Evolutionary conservation across 1,140 invertebrate species (phyloP), one percentile per base, ranked within the genome.

Genomic region (Cotesia chilonis): DNA sequence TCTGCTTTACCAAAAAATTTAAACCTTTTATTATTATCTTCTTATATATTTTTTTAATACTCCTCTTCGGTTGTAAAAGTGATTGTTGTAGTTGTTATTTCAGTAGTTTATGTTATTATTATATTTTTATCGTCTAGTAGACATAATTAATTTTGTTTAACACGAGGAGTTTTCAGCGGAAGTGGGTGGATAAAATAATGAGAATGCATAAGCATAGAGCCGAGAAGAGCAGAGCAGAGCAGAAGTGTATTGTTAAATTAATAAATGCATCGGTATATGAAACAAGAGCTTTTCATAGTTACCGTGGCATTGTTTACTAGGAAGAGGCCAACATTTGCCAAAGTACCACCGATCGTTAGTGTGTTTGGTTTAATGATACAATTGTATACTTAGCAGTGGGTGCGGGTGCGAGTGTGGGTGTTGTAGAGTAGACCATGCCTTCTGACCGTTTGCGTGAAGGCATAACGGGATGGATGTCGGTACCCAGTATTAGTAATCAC

Each of bases 331-430:
- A 47, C 74, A 73, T 79, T 80, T 79, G 79, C 70, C 70, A 76
- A 67, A 71, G 67, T 72, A 68, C 73, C 61, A 65, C 75, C 72
- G 76, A 76, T 77, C 77, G 79, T 81, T 77, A 76, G 77, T 73
- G 76, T 80, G 78, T 82, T 82, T 82, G 72, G 75, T 41, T 70
- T 70, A 73, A 82, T 81, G 79, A 82, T 80, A 80, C 75, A 78
- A 80, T 80, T 81, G 80, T 80, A 75, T 81, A 76, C 77, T 78
- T 72, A 77, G 68, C 35, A 14, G 9, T 38, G 55, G 67, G 41
- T 47, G 41, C 10, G 55, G 67, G 28, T 28, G 28, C 28, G 28
- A 28, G 28, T 28, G 28, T 28, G 28, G 67, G 54, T 68, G 59
- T 55, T 41, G 54, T 20, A 14, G 54, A 20, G 54, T 1, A 28